Conservation (phyloP, 2,888 invertebrate species). For the Lasioglossum pauxillum region DNA sequence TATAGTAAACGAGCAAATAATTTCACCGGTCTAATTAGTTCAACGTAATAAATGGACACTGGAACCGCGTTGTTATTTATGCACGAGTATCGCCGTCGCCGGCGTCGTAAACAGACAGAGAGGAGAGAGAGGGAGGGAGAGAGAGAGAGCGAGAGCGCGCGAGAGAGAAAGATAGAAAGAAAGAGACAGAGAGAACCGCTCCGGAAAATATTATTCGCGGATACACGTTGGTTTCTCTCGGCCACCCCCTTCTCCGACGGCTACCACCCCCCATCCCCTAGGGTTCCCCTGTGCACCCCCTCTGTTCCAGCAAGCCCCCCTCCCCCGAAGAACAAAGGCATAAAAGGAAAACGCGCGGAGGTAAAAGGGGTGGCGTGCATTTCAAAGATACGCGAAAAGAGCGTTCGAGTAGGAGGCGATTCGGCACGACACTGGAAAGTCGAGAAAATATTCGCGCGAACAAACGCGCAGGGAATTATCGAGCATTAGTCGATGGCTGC, state of each 20-base stretch:
- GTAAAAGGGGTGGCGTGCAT: slow-evolving; percentile 57
- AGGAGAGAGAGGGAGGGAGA: too few species aligned
- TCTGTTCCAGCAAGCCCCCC: neutral
- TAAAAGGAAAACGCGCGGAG: slow-evolving; percentile 54
- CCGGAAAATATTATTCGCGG: slow-evolving; percentile 54
- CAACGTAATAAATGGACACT: slow-evolving; percentile 49
- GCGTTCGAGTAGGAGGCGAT: slow-evolving; percentile 64
- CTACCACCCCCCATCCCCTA: neutral
- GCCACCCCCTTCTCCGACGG: neutral
- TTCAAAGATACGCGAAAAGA: slow-evolving; percentile 72
- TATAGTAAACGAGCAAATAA: slow-evolving; percentile 46
- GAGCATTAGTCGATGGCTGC: slow-evolving; percentile 81
- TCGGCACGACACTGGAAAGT: slow-evolving; percentile 68
- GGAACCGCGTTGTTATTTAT: slow-evolving; percentile 51
- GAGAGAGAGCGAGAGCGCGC: neutral
- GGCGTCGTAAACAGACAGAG: slow-evolving; percentile 48
- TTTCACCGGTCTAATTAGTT: slow-evolving; percentile 50
- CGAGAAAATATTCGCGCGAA: slow-evolving; percentile 74
- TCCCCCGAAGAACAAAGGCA: slow-evolving; percentile 54
- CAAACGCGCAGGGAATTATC: slow-evolving; percentile 78
- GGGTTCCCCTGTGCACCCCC: neutral
- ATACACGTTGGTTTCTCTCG: slow-evolving; percentile 51
- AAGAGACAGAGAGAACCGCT: slow-evolving; percentile 7
- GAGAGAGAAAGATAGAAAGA: neutral
- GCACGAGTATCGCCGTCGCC: slow-evolving; percentile 33